Conservation (phyloP, 2,113 vertebrate species). For the Campylorhamphus procurvoides region DNA sequence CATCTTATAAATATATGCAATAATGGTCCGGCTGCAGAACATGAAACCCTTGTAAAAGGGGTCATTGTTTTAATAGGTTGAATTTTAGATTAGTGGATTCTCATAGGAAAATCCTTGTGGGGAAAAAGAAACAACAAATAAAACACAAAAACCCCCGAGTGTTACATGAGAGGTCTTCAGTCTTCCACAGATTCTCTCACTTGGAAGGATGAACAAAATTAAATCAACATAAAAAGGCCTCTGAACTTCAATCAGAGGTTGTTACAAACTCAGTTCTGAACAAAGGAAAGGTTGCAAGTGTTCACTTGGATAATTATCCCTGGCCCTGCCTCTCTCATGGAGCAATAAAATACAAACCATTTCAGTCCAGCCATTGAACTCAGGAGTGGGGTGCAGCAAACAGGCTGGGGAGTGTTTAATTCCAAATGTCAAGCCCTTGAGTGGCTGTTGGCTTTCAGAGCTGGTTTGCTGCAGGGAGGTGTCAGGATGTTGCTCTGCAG, state of each 20-base stretch:
- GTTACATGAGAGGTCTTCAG: not conserved
- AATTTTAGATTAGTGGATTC: not conserved
- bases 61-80: not conserved
- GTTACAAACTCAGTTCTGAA: not conserved
- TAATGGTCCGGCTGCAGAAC: not conserved
- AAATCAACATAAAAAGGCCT: not conserved
- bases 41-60: not conserved
- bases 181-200: not conserved
- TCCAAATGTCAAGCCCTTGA: not conserved
- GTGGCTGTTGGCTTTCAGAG: not conserved
- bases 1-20: not conserved
- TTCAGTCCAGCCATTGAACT: not conserved
- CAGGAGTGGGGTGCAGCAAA: not conserved
- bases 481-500: constrained; percentile 45
- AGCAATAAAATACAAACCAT: not conserved
- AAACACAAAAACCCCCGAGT: not conserved
- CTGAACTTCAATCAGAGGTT: not conserved
- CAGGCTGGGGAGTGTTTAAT: not conserved
- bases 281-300: not conserved
- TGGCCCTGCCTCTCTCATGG: not conserved
- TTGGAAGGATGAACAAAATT: not conserved
- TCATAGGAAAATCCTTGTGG: not conserved
- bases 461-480: not conserved
- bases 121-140: not conserved
- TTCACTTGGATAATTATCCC: not conserved